Conservation (phyloP, 2,113 vertebrate genomes). For the Uropsilus gracilis region DNA sequence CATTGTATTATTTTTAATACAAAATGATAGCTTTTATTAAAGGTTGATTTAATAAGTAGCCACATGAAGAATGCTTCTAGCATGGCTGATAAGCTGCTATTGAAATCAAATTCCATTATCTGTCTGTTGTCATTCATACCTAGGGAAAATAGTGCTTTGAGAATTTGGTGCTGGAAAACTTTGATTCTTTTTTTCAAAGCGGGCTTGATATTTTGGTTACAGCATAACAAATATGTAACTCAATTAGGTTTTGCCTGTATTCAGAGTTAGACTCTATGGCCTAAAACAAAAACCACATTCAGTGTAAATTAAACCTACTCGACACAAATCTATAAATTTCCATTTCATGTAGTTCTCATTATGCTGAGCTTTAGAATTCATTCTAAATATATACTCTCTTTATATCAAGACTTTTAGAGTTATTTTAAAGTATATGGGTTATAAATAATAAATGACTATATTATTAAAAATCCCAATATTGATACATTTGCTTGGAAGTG, state of each 20-base stretch:
- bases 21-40: conserved; percentile 33
- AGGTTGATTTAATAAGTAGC: background rate
- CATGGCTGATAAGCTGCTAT: background rate
- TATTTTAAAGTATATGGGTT: background rate
- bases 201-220: background rate
- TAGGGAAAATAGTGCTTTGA: background rate
- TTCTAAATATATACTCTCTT: background rate
- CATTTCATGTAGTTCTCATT: background rate
- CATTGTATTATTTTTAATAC: conserved; percentile 5
- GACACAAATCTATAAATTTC: background rate
- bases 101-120: background rate
- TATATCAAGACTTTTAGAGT: background rate
- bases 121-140: background rate
- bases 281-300: background rate
- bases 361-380: background rate
- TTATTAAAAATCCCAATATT: background rate
- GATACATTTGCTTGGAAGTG: background rate
- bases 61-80: background rate
- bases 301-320: background rate
- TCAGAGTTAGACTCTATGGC: background rate
- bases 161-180: background rate
- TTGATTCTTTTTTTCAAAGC: background rate
- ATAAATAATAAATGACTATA: background rate
- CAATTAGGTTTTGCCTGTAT: background rate
- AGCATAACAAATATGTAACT: background rate